Evolutionary conservation across 35 echinoderm and acorn worm species (phyloP), one percentile per base, ranked within the genome.

Genomic region (Acanthaster planci): DNA sequence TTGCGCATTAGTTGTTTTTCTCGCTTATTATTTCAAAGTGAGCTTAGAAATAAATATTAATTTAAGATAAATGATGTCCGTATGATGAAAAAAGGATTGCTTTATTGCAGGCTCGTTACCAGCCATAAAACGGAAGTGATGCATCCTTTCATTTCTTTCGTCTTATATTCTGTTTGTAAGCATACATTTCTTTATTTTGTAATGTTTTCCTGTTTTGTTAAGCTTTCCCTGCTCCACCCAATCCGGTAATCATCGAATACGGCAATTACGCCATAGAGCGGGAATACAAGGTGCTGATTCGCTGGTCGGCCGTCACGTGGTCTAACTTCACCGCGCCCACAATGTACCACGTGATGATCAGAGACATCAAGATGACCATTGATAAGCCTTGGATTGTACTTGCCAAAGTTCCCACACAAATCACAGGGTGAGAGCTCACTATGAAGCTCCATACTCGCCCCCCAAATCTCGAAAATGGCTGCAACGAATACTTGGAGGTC

Each of bases 141-240:
- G n/a, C n/a, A n/a, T n/a, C n/a, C n/a, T n/a, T n/a, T n/a, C n/a
- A n/a, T n/a, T n/a, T n/a, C n/a, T n/a, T n/a, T n/a, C n/a, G n/a
- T n/a, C n/a, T n/a, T n/a, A n/a, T n/a, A n/a, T n/a, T n/a, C n/a
- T n/a, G n/a, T n/a, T n/a, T n/a, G n/a, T n/a, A n/a, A n/a, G n/a
- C n/a, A n/a, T n/a, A n/a, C n/a, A n/a, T n/a, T n/a, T n/a, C n/a
- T n/a, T n/a, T n/a, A n/a, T n/a, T n/a, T n/a, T n/a, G n/a, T n/a
- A n/a, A n/a, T n/a, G n/a, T n/a, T n/a, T n/a, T n/a, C n/a, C n/a
- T n/a, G n/a, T n/a, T n/a, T n/a, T n/a, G n/a, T n/a, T n/a, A n/a
- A 94, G 92, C 87, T 58, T 90, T 60, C 81, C 92, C 92, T 44
- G 92, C 92, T 38, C 92, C 92, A 23, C 92, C 92, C 52, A 52